Percentiles rank a stretch among this genome's conserved stretches.
phyloP scores from a whole-genome alignment of 2,113 vertebrate species.

The Sander vitreus region DNA sequence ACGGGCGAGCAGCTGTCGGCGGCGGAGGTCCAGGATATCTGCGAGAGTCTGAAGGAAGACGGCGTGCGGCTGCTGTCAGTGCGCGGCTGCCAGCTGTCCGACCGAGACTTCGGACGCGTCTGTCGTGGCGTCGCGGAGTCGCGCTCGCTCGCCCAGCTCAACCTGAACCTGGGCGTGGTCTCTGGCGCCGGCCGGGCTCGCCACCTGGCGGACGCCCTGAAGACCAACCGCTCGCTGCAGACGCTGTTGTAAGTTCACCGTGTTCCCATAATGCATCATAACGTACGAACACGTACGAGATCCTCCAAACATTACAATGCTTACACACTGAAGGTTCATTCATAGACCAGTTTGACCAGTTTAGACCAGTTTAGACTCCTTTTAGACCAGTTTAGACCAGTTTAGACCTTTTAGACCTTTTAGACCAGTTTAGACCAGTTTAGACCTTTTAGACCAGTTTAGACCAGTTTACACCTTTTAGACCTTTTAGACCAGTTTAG shows the following conservation, averaged over 20 bases:
- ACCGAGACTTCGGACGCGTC: constrained; percentile 94
- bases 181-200: constrained; percentile 89
- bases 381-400: too few species aligned
- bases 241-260: constrained; percentile 91
- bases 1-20: constrained; percentile 93
- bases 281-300: too few species aligned
- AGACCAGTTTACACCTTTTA: too few species aligned
- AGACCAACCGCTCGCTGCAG: constrained; percentile 93
- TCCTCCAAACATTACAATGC: too few species aligned
- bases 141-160: constrained; percentile 91
- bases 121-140: constrained; percentile 91
- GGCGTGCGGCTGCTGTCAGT: constrained; percentile 92
- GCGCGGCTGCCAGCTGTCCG: constrained; percentile 93
- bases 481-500: too few species aligned
- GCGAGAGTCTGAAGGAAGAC: constrained; percentile 93
- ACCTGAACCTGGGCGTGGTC: constrained; percentile 96
- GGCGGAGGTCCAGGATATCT: constrained; percentile 94
- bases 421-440: too few species aligned
- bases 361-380: too few species aligned
- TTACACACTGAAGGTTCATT: too few species aligned
- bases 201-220: constrained; percentile 92
- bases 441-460: too few species aligned
- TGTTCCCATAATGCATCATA: too few species aligned
- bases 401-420: too few species aligned
- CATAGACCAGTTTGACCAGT: too few species aligned